Percentiles rank a stretch among this genome's conserved stretches.
Conservation (phyloP, 2,113 vertebrate genomes). For the Cyanoderma ruficeps region DNA sequence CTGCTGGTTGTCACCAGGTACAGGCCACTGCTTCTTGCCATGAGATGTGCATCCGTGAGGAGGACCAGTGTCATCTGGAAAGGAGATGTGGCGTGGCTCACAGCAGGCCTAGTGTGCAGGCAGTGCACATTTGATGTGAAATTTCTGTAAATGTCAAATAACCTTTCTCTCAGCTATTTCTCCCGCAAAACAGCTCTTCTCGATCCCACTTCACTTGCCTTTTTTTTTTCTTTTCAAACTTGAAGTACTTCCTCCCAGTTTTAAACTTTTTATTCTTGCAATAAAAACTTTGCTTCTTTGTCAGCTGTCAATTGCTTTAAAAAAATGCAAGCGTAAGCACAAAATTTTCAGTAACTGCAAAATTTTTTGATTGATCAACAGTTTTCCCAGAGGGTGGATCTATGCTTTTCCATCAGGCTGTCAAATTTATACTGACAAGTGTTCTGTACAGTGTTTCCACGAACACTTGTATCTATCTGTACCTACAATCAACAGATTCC, state of each 20-base stretch:
- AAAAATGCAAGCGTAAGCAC: not conserved
- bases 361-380: not conserved
- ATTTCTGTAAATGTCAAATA: not conserved
- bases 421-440: not conserved
- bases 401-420: not conserved
- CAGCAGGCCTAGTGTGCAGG: no score
- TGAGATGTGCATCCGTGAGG: not conserved
- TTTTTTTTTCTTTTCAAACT: not conserved
- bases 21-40: not conserved
- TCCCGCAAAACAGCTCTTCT: not conserved
- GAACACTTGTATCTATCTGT: not conserved
- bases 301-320: not conserved
- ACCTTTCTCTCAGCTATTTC: not conserved
- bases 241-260: not conserved
- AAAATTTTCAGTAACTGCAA: not conserved
- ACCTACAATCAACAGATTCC: not conserved
- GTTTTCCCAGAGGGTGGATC: not conserved
- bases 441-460: not conserved
- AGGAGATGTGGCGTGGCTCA: not conserved
- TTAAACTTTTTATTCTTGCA: not conserved
- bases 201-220: accelerated
- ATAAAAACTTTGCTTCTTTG: not conserved
- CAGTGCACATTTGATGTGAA: not conserved
- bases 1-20: not conserved
- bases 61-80: not conserved